These are phyloP conservation scores for Trogon melanurus DNA, from an alignment of 2,113 vertebrate species.

Conservation along the genomic window DNA sequence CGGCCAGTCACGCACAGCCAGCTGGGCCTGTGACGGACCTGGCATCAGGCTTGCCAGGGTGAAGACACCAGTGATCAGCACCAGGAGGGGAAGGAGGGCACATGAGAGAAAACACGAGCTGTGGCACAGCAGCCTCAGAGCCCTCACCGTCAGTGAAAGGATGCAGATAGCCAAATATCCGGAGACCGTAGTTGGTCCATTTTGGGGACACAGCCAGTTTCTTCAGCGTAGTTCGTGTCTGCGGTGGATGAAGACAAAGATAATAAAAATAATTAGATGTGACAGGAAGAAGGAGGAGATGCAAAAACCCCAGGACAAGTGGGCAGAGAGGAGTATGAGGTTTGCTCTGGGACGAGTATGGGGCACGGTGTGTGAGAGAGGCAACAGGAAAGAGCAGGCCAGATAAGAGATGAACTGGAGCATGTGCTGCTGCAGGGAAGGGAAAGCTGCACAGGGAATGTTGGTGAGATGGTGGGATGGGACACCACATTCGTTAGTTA, in stretches of 20 bases:
- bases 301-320: background rate
- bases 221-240: slow-evolving; percentile 86
- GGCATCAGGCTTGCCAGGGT: accelerated
- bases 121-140: background rate
- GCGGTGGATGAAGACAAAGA: background rate
- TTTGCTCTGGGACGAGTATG: background rate
- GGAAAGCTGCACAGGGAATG: background rate
- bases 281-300: background rate
- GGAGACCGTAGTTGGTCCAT: slow-evolving; percentile 92
- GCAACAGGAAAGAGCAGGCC: background rate
- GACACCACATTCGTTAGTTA: accelerated
- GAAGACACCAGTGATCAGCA: background rate
- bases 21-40: background rate
- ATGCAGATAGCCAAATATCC: slow-evolving; percentile 95
- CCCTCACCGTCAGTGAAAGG: slow-evolving; percentile 84
- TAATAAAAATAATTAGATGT: background rate
- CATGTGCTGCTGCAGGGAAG: background rate
- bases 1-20: accelerated
- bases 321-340: background rate
- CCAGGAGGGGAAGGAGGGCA: slow-evolving; percentile 50
- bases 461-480: background rate
- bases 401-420: background rate
- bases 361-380: accelerated
- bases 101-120: accelerated
- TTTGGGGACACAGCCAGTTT: slow-evolving; percentile 89